Base-by-base conservation (phyloP, 2,888 invertebrate species). In the Apamea sordens region DNA sequence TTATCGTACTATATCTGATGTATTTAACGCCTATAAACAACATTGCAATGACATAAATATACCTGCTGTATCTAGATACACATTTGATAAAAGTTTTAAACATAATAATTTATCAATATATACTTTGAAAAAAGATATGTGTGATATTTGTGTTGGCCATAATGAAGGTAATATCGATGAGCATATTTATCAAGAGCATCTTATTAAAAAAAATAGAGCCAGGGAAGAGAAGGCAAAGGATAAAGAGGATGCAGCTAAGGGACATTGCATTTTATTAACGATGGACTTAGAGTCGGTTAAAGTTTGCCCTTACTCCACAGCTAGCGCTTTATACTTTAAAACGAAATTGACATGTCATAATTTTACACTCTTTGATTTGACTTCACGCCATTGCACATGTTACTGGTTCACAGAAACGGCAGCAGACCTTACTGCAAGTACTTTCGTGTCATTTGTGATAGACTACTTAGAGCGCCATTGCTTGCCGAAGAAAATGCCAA, bases 1-100 rank as follows among this genome's bases (percentile, higher is more conserved):
- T 18, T 24, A 68, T 47, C 68, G 68, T 68, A 47, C 47, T 47
- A 28, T 47, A 28, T 53, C 68, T 68, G 68, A 68, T 68, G 47
- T 68, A 68, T n/a, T n/a, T 68, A 68, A 68, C 68, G 68, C 68
- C 10, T 68, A 47, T 65, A 65, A 65, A 41, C 36, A 65, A 65
- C 64, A 65, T 24, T 65, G 64, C 64, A 65, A 11, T 11, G 64
- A 65, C 21, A 65, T 41, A 24, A 65, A 65, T 65, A 65, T 11
- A 21, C 64, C 64, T 41, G 36, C 36, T 65, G 64, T 18, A 50
- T n/a, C n/a, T n/a, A n/a, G n/a, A n/a, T 50, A 50, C 50, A 50
- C 50, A 50, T 50, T 50, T 50, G 50, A 50, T 50, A 50, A 50
- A 50, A 50, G 50, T 50, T 50, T 50, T 18, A 50, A 18, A 50